Percentiles rank a stretch among this genome's conserved stretches.
These are phyloP conservation scores for Alouatta caraya DNA, from an alignment of 2,797 vertebrate genomes.

Conservation along the genomic window DNA sequence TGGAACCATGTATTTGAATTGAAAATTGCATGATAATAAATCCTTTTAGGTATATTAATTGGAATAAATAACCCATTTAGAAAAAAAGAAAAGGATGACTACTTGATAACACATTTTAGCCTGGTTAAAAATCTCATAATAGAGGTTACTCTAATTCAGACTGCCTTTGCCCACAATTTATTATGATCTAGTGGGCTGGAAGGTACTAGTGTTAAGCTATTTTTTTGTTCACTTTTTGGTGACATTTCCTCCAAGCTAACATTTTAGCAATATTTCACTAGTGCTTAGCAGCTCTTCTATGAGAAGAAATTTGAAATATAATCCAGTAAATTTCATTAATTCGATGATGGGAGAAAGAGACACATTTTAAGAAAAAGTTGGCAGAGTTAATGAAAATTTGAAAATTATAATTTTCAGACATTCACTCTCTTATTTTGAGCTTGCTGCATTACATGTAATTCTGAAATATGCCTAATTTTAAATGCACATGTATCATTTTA, in stretches of 20 bases:
- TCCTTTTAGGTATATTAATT: not conserved
- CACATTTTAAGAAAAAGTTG: not conserved
- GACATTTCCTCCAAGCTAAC: not conserved
- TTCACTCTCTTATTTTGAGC: not conserved
- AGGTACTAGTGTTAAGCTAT: not conserved
- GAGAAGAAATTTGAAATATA: not conserved
- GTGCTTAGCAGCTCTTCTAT: not conserved
- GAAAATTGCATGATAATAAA: not conserved
- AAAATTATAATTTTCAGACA: not conserved
- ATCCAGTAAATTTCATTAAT: not conserved
- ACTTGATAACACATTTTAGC: not conserved
- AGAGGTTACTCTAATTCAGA: not conserved
- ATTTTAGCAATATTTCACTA: conserved; percentile 11
- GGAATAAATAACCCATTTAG: not conserved
- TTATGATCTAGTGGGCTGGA: not conserved
- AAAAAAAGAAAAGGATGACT: not conserved
- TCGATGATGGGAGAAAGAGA: not conserved
- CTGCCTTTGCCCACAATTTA: not conserved
- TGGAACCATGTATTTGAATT: not conserved
- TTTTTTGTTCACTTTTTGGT: conserved; percentile 36
- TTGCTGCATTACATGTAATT: not conserved
- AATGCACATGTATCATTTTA: conserved; percentile 60
- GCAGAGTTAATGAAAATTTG: not conserved
- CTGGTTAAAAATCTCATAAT: not conserved
- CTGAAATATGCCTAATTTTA: conserved; percentile 66